Evolutionary conservation across 2,797 vertebrate genomes (phyloP).

Genomic region (Dallia pectoralis): DNA sequence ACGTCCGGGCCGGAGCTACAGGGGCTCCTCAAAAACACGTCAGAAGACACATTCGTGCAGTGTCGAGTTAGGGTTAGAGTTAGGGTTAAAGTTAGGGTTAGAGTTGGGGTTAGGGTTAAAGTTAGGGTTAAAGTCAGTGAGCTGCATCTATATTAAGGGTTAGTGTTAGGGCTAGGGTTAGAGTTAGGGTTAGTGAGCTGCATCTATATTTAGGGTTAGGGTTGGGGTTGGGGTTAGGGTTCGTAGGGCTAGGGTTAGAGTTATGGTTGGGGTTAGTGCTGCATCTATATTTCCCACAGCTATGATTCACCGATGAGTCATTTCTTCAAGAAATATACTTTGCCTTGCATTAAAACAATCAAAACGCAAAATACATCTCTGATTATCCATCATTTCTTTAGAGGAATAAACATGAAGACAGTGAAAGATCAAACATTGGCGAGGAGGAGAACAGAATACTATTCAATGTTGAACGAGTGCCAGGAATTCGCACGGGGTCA

Average conservation of each 20-base stretch:
- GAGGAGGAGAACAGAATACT: background rate
- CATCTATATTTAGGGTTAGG: too few species aligned
- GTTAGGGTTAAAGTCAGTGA: too few species aligned
- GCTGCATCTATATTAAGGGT: too few species aligned
- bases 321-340: background rate
- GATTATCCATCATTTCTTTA: background rate
- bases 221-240: too few species aligned
- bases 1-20: constrained; percentile 13
- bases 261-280: background rate
- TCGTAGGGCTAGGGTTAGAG: too few species aligned
- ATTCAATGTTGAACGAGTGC: constrained; percentile 29
- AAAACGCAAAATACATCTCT: background rate
- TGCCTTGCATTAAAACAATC: background rate
- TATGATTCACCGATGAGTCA: background rate
- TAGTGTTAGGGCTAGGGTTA: too few species aligned
- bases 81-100: too few species aligned
- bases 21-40: constrained; percentile 24
- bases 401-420: background rate
- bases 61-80: background rate
- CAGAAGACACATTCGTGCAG: constrained; percentile 1
- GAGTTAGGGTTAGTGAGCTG: too few species aligned
- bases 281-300: background rate
- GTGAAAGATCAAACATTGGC: background rate
- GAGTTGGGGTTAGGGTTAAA: too few species aligned
- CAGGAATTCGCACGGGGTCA: constrained; percentile 34